Conservation (phyloP, 1,140 invertebrate genomes). For the Paramacrobiotus metropolitanus region DNA sequence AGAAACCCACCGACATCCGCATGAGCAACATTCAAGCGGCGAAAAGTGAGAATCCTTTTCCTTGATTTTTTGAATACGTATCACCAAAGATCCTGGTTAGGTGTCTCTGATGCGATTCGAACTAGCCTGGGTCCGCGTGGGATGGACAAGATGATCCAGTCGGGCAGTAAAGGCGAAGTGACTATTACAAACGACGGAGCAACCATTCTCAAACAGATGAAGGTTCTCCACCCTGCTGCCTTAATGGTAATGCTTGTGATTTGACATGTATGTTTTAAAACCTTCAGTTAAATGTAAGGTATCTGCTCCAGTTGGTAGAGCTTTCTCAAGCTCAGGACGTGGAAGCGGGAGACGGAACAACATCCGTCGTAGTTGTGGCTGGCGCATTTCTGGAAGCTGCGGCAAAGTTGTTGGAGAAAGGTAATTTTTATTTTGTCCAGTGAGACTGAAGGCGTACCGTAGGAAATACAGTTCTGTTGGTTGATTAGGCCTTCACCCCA, state of each 20-base stretch:
- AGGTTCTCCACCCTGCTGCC: conserved; percentile 90
- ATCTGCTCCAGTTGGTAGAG: conserved; percentile 58
- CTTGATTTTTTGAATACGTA: conserved; percentile 5
- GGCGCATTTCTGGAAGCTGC: conserved; percentile 83
- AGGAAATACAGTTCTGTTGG: conserved; percentile 1
- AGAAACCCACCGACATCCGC: conserved; percentile 77
- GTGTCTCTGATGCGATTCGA: conserved; percentile 91
- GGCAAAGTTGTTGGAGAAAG: conserved; percentile 68
- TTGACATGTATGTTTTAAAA: conserved; percentile 5
- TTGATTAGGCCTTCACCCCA: conserved; percentile 63
- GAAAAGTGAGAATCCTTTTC: conserved; percentile 45
- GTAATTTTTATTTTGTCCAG: conserved; percentile 15
- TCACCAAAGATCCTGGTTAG: conserved; percentile 28
- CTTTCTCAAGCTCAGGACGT: conserved; percentile 93
- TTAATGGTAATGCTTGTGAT: conserved; percentile 56
- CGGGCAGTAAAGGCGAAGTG: conserved; percentile 84
- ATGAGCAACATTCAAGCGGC: conserved; percentile 87
- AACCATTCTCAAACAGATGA: conserved; percentile 97
- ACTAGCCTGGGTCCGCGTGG: conserved; percentile 92
- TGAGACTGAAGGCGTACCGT: no score
- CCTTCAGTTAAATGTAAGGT: conserved; percentile 6
- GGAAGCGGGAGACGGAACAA: conserved; percentile 97
- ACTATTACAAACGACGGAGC: conserved; percentile 99
- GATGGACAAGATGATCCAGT: conserved; percentile 99
- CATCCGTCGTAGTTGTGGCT: conserved; percentile 70